phyloP scores from a whole-genome alignment of 2,888 invertebrate genomes.

The Geophilus truncorum region DNA sequence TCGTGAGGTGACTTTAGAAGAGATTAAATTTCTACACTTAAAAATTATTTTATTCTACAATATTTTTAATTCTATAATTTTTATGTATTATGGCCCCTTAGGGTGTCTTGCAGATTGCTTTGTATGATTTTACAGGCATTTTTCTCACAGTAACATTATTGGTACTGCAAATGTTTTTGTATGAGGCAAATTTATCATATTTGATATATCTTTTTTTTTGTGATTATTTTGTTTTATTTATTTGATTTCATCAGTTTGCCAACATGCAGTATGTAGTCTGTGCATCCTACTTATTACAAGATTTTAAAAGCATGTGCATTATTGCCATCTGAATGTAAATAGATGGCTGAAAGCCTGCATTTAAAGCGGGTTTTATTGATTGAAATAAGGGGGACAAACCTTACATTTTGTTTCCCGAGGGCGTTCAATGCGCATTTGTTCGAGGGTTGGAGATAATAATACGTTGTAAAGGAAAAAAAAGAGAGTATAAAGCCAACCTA shows the following conservation, averaged over 20 bases:
- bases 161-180: no score
- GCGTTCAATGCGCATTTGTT: not conserved
- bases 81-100: no score
- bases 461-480: not conserved
- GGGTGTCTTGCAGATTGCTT: no score
- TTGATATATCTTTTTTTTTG: not conserved
- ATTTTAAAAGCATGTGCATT: not conserved
- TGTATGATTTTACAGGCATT: no score
- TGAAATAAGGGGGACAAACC: not conserved
- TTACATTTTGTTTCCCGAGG: not conserved
- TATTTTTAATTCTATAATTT: no score
- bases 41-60: no score
- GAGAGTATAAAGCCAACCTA: not conserved
- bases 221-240: not conserved
- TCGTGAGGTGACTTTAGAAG: no score
- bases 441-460: not conserved
- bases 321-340: not conserved
- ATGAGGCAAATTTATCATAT: not conserved
- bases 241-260: not conserved
- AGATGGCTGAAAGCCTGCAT: constrained; percentile 3
- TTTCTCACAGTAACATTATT: no score
- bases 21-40: no score
- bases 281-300: constrained; percentile 7
- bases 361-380: not conserved
- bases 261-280: not conserved